These are phyloP conservation scores for Eulemur macaco DNA, from an alignment of 2,113 vertebrate species.

Conservation along the genomic window DNA sequence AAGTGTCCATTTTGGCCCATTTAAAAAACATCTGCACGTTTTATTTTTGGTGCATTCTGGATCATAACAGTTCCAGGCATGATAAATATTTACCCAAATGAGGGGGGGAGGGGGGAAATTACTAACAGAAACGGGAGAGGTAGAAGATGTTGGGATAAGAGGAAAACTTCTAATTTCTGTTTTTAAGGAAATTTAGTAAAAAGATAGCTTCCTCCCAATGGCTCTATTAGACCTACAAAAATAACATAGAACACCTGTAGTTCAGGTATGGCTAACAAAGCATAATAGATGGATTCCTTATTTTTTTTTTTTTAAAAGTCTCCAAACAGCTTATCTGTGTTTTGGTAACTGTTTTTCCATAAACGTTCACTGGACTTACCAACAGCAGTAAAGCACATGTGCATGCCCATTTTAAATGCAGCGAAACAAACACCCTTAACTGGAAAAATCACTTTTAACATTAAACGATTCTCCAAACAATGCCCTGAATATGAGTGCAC, in stretches of 20 bases:
- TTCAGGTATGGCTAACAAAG: neutral
- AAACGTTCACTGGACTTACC: neutral
- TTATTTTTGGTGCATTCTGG: slow-evolving; percentile 44
- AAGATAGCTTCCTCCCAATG: slow-evolving; percentile 29
- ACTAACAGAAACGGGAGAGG: neutral
- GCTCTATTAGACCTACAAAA: slow-evolving; percentile 5
- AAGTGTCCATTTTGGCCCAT: slow-evolving; percentile 9
- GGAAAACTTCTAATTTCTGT: neutral
- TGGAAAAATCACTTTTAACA: neutral
- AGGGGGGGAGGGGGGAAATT: neutral
- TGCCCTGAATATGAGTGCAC: neutral
- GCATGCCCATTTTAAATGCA: neutral
- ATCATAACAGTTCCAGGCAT: slow-evolving; percentile 19
- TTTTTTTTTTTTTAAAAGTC: neutral
- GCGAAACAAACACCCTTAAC: neutral
- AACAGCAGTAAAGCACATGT: neutral
- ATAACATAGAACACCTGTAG: neutral
- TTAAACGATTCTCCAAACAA: neutral
- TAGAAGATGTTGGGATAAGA: neutral
- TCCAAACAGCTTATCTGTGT: slow-evolving; percentile 33
- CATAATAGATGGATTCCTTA: neutral
- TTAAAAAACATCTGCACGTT: slow-evolving; percentile 66
- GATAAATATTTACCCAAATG: slow-evolving; percentile 18
- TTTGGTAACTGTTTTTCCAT: neutral
- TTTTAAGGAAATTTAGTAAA: neutral